phyloP scores from a whole-genome alignment of 2,113 vertebrate species.

The Gopherus flavomarginatus region DNA sequence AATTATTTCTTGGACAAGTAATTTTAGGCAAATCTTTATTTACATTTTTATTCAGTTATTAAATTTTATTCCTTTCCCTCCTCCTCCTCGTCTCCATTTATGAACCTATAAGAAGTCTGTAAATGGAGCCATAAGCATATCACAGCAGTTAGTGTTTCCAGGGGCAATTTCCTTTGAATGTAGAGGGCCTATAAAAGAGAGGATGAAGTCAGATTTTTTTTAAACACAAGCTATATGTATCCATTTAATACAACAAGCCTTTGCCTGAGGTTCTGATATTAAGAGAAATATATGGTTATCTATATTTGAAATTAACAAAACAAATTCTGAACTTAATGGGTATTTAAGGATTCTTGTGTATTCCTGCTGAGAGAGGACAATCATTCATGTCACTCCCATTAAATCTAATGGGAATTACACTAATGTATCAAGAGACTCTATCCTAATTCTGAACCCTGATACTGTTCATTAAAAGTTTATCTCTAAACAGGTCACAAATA shows the following conservation, averaged over 20 bases:
- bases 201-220: conserved; percentile 52
- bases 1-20: conserved; percentile 99
- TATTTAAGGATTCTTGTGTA: background rate
- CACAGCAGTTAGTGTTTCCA: conserved; percentile 82
- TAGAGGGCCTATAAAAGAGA: conserved; percentile 70
- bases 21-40: conserved; percentile 99
- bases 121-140: conserved; percentile 84
- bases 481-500: background rate
- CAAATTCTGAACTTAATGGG: background rate
- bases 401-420: conserved; percentile 4
- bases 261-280: background rate
- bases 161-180: conserved; percentile 80
- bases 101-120: conserved; percentile 91
- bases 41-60: conserved; percentile 99
- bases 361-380: background rate
- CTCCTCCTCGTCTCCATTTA: conserved; percentile 86
- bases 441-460: background rate
- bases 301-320: conserved; percentile 43
- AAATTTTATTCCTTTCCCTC: conserved; percentile 96
- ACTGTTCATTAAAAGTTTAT: accelerated
- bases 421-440: background rate
- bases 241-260: conserved; percentile 7
- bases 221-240: background rate
- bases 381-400: background rate
- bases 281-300: conserved; percentile 17